Base-by-base conservation (phyloP, 2,888 invertebrate species). In the Coenonympha arcania region DNA sequence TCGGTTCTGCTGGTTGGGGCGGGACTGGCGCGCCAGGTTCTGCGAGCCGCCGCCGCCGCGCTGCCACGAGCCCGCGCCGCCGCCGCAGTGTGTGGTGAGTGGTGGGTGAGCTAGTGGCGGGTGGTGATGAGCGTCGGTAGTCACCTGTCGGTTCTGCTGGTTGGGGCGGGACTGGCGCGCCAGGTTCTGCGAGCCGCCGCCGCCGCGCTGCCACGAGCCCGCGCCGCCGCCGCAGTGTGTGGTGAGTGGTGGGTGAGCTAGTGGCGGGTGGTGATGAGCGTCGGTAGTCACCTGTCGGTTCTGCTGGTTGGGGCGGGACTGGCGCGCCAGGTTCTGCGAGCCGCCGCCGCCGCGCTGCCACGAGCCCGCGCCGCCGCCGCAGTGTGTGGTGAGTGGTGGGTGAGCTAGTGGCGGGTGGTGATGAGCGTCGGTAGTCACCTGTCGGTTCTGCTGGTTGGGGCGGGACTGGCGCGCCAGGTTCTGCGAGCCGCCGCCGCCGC, bases 321-420 rank as follows among this genome's bases (percentile, higher is more conserved):
- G 44, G 41, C 48, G 50, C 15, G 41, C 40, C 52, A 50, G 61
- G 56, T 55, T 64, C 8, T 42, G 40, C 11, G 55, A 54, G 62
- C 80, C n/a, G n/a, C n/a, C n/a, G n/a, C n/a, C n/a, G n/a, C n/a
- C 81, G 54, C 81, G 76, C 62, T 79, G 81, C 81, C 80, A 82
- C 26, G 77, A 70, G 0, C 78, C 76, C 2, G 65, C 58, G 16
- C 71, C 34, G n/a, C 31, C 20, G 13, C 20, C 18, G 2, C 41
- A n/a, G n/a, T n/a, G n/a, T n/a, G n/a, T n/a, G n/a, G n/a, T n/a
- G n/a, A n/a, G n/a, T n/a, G n/a, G n/a, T n/a, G n/a, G n/a, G n/a
- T n/a, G n/a, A n/a, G n/a, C n/a, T n/a, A n/a, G n/a, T n/a, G n/a
- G n/a, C n/a, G n/a, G n/a, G n/a, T n/a, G n/a, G n/a, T n/a, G n/a